Evolutionary conservation across 2,797 vertebrate genomes (phyloP).

Genomic region (Hybognathus amarus): DNA sequence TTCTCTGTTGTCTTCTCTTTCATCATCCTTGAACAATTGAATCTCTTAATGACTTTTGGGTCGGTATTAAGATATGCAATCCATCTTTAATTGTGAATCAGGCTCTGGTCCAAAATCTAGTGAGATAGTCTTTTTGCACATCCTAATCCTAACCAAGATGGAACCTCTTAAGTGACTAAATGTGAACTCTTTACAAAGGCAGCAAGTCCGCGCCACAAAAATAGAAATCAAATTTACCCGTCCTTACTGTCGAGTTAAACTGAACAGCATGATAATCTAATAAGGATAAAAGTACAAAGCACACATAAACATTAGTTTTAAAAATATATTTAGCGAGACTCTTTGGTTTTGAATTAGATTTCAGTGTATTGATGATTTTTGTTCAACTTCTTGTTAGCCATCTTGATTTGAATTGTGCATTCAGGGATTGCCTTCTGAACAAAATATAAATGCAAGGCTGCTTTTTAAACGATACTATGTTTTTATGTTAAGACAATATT

Average conservation of each 20-base stretch:
- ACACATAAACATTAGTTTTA: neutral
- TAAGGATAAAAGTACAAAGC: neutral
- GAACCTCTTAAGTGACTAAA: neutral
- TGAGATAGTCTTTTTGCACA: neutral
- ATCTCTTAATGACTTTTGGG: constrained; percentile 7
- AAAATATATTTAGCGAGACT: neutral
- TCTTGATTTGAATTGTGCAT: neutral
- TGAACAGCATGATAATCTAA: neutral
- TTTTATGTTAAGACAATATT: neutral
- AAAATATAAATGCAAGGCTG: neutral
- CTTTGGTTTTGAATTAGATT: neutral
- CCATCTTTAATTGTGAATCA: neutral
- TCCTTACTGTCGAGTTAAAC: neutral
- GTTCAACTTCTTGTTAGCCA: neutral
- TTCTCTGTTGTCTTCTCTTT: neutral
- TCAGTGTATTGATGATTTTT: neutral
- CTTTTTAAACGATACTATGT: neutral
- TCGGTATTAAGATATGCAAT: neutral
- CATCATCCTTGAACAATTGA: neutral
- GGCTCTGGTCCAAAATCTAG: neutral
- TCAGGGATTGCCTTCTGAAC: neutral
- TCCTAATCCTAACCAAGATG: neutral
- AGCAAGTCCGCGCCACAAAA: neutral
- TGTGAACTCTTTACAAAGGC: neutral
- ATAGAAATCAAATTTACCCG: neutral